Evolutionary conservation across 1,140 invertebrate species (phyloP).

Genomic region (Trachymyrmex septentrionalis): DNA sequence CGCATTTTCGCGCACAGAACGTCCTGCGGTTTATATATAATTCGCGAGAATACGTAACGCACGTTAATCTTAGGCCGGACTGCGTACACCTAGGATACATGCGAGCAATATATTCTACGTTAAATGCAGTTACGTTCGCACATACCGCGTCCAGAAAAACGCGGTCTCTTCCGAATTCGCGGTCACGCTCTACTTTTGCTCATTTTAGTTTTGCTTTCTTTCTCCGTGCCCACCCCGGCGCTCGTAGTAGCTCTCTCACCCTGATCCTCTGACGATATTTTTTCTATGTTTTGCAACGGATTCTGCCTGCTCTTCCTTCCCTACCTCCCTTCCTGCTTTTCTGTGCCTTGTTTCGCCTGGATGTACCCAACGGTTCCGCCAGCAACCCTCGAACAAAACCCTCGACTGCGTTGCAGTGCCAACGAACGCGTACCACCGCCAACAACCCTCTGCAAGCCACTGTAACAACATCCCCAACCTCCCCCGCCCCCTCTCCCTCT

Average conservation of each 20-base stretch:
- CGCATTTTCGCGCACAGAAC: conserved; percentile 31
- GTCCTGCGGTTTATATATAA: conserved; percentile 52
- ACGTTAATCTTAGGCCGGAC: conserved; percentile 61
- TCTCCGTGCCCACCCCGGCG: neutral
- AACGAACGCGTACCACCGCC: conserved; percentile 67
- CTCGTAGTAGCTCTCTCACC: conserved; percentile 30
- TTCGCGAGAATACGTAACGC: conserved; percentile 55
- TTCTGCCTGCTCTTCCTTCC: conserved; percentile 62
- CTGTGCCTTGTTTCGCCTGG: conserved; percentile 72
- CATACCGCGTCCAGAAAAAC: conserved; percentile 55
- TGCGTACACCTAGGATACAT: conserved; percentile 44
- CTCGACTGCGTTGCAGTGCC: conserved; percentile 61
- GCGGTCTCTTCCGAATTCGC: conserved; percentile 62
- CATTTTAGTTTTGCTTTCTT: conserved; percentile 31
- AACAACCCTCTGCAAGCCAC: conserved; percentile 67
- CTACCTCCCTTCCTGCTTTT: conserved; percentile 39
- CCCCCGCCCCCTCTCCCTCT: neutral
- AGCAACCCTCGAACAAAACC: conserved; percentile 72
- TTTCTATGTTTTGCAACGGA: conserved; percentile 53
- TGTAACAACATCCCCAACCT: conserved; percentile 7
- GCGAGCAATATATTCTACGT: conserved; percentile 46
- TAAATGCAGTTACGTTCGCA: conserved; percentile 62
- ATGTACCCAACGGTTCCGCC: conserved; percentile 65
- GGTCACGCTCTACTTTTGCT: conserved; percentile 62
- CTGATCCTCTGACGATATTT: conserved; percentile 71